Conservation (phyloP, 2,797 vertebrate genomes). For the Micropoecilia bifurca region DNA sequence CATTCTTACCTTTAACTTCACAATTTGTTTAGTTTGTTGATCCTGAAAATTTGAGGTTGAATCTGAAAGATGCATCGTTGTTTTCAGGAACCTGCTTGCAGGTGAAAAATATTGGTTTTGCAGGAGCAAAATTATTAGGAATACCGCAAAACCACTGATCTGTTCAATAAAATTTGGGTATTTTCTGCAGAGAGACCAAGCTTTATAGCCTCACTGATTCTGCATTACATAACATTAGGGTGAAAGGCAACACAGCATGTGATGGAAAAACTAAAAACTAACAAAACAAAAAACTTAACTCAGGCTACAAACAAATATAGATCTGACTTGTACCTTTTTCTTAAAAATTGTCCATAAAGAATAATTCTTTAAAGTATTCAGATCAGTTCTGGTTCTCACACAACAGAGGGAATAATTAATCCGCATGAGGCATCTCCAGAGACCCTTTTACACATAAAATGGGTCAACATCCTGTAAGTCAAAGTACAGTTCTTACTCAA, state of each 20-base stretch:
- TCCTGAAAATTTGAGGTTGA: neutral
- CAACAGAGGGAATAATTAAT: neutral
- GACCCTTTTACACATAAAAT: neutral
- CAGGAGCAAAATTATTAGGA: neutral
- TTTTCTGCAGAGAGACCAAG: neutral
- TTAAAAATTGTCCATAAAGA: neutral
- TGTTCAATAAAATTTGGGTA: neutral
- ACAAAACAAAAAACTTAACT: neutral
- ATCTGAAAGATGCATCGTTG: neutral
- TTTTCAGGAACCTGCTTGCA: neutral
- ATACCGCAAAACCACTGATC: neutral
- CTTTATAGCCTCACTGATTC: neutral
- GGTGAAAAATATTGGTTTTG: neutral
- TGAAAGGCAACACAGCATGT: neutral
- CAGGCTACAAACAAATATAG: neutral
- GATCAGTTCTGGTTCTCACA: neutral
- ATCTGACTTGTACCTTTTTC: neutral
- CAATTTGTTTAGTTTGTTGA: neutral
- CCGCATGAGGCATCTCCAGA: neutral
- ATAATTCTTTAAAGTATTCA: neutral
- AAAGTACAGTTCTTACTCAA: neutral
- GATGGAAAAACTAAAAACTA: neutral
- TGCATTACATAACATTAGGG: neutral
- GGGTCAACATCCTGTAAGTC: slow-evolving; percentile 1
- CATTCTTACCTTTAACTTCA: neutral